Evolutionary conservation across 2,113 vertebrate species (phyloP), one percentile per base, ranked within the genome.

Genomic region (Dromaius novaehollandiae): DNA sequence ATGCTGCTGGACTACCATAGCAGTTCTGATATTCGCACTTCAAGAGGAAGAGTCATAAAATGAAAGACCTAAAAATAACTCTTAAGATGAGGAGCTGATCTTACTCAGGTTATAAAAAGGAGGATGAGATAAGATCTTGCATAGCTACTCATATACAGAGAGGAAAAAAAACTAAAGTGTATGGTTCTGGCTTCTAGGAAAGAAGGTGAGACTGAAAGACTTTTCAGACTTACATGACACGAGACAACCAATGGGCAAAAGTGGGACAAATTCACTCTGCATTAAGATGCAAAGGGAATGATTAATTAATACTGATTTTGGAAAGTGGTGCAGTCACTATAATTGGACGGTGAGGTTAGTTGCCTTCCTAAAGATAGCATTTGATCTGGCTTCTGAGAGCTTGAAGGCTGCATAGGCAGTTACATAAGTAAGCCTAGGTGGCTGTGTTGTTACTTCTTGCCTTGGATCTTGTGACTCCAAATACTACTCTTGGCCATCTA

Each of bases 281-380:
- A 88, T n/a, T 71, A 83, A 51, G 82, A 96, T 96, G 82, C 95
- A 94, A 78, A 66, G 88, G 91, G 94, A 92, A 95, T 97, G 86
- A 96, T 96, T 88, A 96, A 97, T 96, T 96, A 97, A 93, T 73
- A 68, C 85, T 96, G 92, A 96, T 93, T 97, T 97, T 86, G 79
- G 86, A 96, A 93, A 93, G 79, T 78, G 86, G 92, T 97, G 73
- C 92, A 94, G 88, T 90, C 92, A 51, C 96, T 96, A 96, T 96
- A 96, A 90, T 93, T 96, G 79, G 96, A 95, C 93, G 73, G 76
- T 96, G 96, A 96, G 38, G 55, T 91, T 90, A 92, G 88, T 20
- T 92, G 79, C 86, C 2, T 12, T 86, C 90, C 95, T 97, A 96
- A 96, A 97, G 92, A 96, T 90, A 94, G 93, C 68, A 95, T 68